Evolutionary conservation across 2,797 vertebrate genomes (phyloP).

Genomic region (Basileuterus tristriatus): DNA sequence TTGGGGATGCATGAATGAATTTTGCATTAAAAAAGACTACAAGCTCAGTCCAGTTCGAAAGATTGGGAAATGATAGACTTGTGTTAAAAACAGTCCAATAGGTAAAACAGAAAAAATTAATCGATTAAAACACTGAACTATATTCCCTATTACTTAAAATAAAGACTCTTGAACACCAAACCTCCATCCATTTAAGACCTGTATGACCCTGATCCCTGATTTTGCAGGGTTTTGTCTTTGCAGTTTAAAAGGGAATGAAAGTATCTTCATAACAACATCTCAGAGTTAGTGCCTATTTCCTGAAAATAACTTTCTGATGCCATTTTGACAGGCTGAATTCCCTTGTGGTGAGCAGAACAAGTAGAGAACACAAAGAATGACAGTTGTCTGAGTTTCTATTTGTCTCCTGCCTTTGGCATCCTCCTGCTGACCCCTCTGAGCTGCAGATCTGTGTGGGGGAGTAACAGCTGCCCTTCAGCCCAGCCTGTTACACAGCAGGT

Average conservation of each 20-base stretch:
- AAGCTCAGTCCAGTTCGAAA: neutral
- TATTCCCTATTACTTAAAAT: neutral
- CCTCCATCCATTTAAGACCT: neutral
- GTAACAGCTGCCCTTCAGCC: neutral
- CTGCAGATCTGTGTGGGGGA: neutral
- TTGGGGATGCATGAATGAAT: neutral
- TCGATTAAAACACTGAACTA: neutral
- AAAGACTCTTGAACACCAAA: neutral
- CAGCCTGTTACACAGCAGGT: rapidly evolving
- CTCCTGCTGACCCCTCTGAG: neutral
- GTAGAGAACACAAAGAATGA: neutral
- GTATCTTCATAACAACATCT: neutral
- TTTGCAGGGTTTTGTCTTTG: neutral
- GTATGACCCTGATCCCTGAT: neutral
- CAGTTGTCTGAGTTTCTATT: neutral
- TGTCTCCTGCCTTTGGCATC: neutral
- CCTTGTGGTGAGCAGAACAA: neutral
- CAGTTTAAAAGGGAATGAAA: neutral
- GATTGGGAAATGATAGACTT: neutral
- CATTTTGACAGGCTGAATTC: neutral
- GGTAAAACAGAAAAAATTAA: neutral
- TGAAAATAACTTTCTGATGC: neutral
- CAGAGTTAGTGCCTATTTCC: neutral
- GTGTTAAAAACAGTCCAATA: neutral
- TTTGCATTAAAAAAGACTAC: neutral